These are phyloP conservation scores for Leptopilina syphax DNA, from an alignment of 2,888 invertebrate genomes.

Conservation along the genomic window DNA sequence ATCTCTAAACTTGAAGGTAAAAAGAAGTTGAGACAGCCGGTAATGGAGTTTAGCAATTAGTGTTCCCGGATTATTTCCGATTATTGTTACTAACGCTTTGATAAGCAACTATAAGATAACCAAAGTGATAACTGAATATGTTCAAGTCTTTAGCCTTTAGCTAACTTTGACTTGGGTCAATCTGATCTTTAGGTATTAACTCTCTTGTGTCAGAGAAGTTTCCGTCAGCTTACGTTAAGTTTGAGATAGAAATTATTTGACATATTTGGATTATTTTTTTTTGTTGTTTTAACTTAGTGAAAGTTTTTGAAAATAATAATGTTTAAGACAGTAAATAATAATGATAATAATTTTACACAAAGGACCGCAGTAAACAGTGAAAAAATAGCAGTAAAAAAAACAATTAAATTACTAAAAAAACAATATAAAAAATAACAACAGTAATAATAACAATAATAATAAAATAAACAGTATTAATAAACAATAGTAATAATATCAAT, in stretches of 20 bases:
- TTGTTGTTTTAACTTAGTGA: not conserved
- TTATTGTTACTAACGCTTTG: not conserved
- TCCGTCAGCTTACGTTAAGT: not conserved
- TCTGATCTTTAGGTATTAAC: not conserved
- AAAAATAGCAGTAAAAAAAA: too few species aligned
- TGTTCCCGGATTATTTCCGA: not conserved
- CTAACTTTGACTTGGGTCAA: not conserved
- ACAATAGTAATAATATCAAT: too few species aligned
- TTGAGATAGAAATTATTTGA: not conserved
- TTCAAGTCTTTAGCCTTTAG: constrained; percentile 1
- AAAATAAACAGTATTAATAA: too few species aligned
- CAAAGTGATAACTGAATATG: constrained; percentile 1
- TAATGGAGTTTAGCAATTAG: not conserved
- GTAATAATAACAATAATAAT: too few species aligned
- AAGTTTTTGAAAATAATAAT: too few species aligned
- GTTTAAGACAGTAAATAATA: too few species aligned
- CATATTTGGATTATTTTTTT: not conserved
- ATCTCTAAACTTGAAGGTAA: too few species aligned
- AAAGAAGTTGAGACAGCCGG: too few species aligned
- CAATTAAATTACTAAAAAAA: too few species aligned
- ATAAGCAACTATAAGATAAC: not conserved
- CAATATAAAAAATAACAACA: too few species aligned
- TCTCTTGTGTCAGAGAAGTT: constrained; percentile 12
- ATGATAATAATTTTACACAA: too few species aligned
- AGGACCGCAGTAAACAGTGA: too few species aligned